Conservation (phyloP, 2,113 vertebrate genomes). For the Herpailurus yagouaroundi region DNA sequence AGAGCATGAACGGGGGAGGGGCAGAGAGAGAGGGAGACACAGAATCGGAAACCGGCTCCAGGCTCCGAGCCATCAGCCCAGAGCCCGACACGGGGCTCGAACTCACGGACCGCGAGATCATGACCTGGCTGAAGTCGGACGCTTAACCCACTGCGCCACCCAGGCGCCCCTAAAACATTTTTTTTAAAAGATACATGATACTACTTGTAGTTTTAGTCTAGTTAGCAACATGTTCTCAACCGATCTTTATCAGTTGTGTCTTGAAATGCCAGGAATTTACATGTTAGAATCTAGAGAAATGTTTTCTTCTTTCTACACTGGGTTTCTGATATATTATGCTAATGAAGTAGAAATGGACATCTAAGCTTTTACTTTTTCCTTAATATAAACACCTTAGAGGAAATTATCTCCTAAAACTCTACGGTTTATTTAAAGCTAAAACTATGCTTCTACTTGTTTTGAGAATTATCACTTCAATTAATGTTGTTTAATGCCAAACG, state of each 20-base stretch:
- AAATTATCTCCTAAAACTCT: not conserved
- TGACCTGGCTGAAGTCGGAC: no score
- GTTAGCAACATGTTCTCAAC: not conserved
- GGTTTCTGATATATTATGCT: not conserved
- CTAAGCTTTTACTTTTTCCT: conserved; percentile 8
- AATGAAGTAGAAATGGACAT: not conserved
- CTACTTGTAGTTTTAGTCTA: not conserved
- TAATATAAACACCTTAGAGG: not conserved
- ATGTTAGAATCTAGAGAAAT: not conserved
- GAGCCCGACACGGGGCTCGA: no score
- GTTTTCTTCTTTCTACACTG: not conserved
- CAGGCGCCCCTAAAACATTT: no score
- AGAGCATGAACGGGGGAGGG: no score
- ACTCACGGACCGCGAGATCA: no score
- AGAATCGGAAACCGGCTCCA: no score
- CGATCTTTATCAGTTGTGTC: not conserved
- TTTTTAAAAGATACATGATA: not conserved
- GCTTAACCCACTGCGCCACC: no score
- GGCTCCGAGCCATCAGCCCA: no score
- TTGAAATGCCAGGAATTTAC: not conserved
- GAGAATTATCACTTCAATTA: not conserved
- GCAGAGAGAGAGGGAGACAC: no score
- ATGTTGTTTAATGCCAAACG: not conserved
- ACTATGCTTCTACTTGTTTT: not conserved
- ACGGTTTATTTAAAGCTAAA: conserved; percentile 20